Percentiles rank a stretch among this genome's conserved stretches.
Evolutionary conservation across 53 echinoderm and acorn worm genomes (phyloP).

Genomic region (Henricia sp.): DNA sequence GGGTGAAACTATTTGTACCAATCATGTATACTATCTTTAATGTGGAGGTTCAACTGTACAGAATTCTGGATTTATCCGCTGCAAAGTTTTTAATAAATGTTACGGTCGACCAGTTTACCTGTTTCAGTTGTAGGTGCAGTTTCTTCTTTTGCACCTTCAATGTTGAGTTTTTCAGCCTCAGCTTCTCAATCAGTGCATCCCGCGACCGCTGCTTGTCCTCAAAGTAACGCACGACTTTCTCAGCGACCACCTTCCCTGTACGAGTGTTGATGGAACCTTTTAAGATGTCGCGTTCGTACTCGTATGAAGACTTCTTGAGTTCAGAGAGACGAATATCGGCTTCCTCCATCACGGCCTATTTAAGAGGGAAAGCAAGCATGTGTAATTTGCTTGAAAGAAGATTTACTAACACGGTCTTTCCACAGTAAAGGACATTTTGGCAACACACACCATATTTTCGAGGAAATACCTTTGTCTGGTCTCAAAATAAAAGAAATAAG

Average conservation of each 20-base stretch:
- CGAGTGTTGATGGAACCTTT: slow-evolving; percentile 85
- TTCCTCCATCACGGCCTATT: slow-evolving; percentile 96
- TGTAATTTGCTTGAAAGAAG: too few species aligned
- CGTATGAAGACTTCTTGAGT: slow-evolving; percentile 94
- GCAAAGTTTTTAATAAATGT: too few species aligned
- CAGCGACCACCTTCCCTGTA: slow-evolving; percentile 83
- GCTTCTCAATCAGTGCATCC: slow-evolving; percentile 95
- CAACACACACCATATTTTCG: too few species aligned
- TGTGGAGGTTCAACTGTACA: too few species aligned
- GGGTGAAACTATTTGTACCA: too few species aligned
- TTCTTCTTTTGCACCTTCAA: slow-evolving; percentile 99
- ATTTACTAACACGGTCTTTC: too few species aligned
- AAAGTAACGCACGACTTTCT: slow-evolving; percentile 90
- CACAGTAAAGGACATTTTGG: too few species aligned
- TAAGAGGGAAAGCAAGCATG: not conserved
- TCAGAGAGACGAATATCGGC: slow-evolving; percentile 94
- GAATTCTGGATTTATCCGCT: too few species aligned
- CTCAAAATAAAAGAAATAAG: too few species aligned
- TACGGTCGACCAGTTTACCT: slow-evolving; percentile 73
- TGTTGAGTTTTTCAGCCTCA: slow-evolving; percentile 95
- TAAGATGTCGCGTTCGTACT: slow-evolving; percentile 95
- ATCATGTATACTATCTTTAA: too few species aligned
- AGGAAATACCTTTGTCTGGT: too few species aligned
- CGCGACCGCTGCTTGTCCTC: slow-evolving; percentile 89
- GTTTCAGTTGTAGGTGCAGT: slow-evolving; percentile 91